These are phyloP conservation scores for Lepidurus couesii DNA, from an alignment of 1,140 invertebrate species.

Conservation along the genomic window DNA sequence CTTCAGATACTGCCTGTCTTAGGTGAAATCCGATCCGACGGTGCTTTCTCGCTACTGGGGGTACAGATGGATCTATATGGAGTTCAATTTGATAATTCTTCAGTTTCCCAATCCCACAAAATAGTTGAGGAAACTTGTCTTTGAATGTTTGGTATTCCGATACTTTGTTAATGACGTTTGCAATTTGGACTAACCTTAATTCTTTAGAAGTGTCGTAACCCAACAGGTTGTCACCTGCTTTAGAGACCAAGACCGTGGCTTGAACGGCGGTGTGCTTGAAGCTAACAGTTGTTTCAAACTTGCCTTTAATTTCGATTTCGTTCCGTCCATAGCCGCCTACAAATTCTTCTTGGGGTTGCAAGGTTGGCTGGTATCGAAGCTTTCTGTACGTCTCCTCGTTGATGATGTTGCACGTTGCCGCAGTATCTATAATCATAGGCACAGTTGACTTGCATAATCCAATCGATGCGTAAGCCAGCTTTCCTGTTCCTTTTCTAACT, in stretches of 20 bases:
- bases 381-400: not conserved
- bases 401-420: slow-evolving; percentile 20
- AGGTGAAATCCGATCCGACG: slow-evolving; percentile 23
- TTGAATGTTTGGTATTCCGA: not conserved
- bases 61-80: slow-evolving; percentile 28
- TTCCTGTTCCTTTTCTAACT: no score
- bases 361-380: not conserved
- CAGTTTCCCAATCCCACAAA: not conserved
- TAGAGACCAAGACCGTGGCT: not conserved
- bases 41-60: slow-evolving; percentile 17
- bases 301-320: not conserved
- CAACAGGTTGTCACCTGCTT: not conserved
- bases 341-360: not conserved
- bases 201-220: not conserved
- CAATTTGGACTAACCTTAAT: not conserved
- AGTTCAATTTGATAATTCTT: slow-evolving; percentile 24
- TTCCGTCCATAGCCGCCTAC: slow-evolving; percentile 9
- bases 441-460: not conserved
- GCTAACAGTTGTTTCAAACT: not conserved
- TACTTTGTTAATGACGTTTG: not conserved
- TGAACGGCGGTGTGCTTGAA: not conserved
- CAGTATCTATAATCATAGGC: slow-evolving; percentile 23
- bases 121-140: slow-evolving; percentile 22
- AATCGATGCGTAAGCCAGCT: not conserved
- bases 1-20: slow-evolving; percentile 21